Evolutionary conservation across 2,888 invertebrate species (phyloP), one percentile per base, ranked within the genome.

Genomic region (Tanytarsus gracilentus): DNA sequence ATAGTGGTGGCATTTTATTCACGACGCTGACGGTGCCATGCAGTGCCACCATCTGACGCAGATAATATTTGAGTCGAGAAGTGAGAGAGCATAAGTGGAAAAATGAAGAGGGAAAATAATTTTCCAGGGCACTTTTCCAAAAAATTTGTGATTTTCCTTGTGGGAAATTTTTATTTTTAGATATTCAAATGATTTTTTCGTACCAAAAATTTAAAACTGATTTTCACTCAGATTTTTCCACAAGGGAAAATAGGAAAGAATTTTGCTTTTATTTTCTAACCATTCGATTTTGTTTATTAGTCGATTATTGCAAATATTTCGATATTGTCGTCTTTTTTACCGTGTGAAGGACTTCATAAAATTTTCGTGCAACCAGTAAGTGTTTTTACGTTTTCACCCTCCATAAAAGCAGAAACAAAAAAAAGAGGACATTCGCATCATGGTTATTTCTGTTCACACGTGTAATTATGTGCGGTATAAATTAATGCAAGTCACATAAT

Each of bases 251-350:
- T n/a, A n/a, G n/a, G n/a, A n/a, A n/a, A n/a, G n/a, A n/a, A n/a
- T n/a, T n/a, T 44, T 44, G 44, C 44, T 44, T 21, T 18, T n/a
- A n/a, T n/a, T n/a, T n/a, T n/a, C n/a, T n/a, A n/a, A 11, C 44
- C 44, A 44, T 44, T 44, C 23, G 44, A 44, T 44, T 44, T 44
- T 18, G 18, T 44, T 44, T 44, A 44, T 44, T 44, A 44, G 44
- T 44, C 44, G 44, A 44, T 44, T 44, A 44, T 44, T 18, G 44
- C 21, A 18, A 44, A 44, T 44, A 23, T 44, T 23, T 44, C 44
- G 44, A 23, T 44, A 44, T 44, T 23, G 44, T 18, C 44, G 36
- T 14, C 36, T 36, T n/a, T 36, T 36, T 36, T 16, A 14, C 36
- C 36, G 36, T n/a, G n/a, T n/a, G n/a, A n/a, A n/a, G n/a, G n/a